These are phyloP conservation scores for Glaucidium brasilianum DNA, from an alignment of 2,113 vertebrate species.

Conservation along the genomic window DNA sequence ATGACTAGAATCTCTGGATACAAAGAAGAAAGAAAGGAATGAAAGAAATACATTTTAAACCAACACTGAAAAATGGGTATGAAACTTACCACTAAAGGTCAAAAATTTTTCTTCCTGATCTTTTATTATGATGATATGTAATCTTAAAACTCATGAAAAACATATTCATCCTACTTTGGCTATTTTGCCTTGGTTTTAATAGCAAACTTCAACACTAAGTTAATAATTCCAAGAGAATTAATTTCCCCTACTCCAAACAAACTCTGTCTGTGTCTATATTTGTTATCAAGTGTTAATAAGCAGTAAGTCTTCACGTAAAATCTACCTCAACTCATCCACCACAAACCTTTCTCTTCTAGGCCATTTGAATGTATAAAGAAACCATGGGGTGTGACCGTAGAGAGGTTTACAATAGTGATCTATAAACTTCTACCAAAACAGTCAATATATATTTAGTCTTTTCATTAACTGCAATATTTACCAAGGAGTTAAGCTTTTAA, in stretches of 20 bases:
- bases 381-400: neutral
- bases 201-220: neutral
- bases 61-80: neutral
- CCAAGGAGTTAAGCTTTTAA: neutral
- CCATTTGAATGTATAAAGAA: neutral
- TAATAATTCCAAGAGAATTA: neutral
- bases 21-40: neutral
- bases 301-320: neutral
- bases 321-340: neutral
- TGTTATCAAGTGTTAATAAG: neutral
- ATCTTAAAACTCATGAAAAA: neutral
- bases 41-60: neutral
- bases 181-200: neutral
- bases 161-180: neutral
- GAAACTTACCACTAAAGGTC: neutral
- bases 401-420: neutral
- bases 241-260: neutral
- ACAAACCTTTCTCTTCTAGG: neutral
- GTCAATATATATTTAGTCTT: neutral
- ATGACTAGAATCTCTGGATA: neutral
- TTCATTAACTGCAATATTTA: neutral
- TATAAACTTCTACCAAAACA: neutral
- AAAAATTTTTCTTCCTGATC: neutral
- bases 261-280: neutral
- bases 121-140: neutral